These are phyloP conservation scores for Lepidurus couesii DNA, from an alignment of 1,140 invertebrate genomes.

Conservation along the genomic window DNA sequence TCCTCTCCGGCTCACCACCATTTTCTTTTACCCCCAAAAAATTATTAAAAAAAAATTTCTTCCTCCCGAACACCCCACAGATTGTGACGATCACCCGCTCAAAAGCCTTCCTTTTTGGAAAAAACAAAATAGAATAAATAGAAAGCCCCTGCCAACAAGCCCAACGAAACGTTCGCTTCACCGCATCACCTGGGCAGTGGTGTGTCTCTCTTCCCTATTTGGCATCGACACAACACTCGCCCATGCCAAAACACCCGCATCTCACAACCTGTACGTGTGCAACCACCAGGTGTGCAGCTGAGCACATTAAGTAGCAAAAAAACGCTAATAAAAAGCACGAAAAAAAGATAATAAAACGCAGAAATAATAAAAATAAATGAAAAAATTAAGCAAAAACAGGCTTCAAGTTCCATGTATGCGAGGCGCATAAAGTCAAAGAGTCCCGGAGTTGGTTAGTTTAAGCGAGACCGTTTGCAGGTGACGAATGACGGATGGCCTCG, in stretches of 20 bases:
- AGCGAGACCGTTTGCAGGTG: neutral
- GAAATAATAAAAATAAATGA: neutral
- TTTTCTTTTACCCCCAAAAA: neutral
- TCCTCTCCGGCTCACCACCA: neutral
- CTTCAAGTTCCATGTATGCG: too few species aligned
- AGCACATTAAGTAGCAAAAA: neutral
- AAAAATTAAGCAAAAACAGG: too few species aligned
- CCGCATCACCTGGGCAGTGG: neutral
- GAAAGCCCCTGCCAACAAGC: neutral
- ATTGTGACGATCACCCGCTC: neutral
- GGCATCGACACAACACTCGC: neutral
- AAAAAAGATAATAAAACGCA: neutral
- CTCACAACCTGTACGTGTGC: neutral
- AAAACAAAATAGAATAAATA: neutral
- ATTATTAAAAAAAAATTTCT: neutral
- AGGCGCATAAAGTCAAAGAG: too few species aligned
- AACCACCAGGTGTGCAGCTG: neutral
- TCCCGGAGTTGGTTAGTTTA: neutral
- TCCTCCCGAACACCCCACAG: neutral
- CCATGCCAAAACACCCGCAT: neutral
- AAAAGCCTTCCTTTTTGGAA: neutral
- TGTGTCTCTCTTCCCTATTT: neutral
- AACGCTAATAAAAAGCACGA: neutral
- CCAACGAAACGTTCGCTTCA: neutral
- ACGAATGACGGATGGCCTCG: neutral